phyloP scores from a whole-genome alignment of 2,888 invertebrate genomes.

The Polyploca ridens region DNA sequence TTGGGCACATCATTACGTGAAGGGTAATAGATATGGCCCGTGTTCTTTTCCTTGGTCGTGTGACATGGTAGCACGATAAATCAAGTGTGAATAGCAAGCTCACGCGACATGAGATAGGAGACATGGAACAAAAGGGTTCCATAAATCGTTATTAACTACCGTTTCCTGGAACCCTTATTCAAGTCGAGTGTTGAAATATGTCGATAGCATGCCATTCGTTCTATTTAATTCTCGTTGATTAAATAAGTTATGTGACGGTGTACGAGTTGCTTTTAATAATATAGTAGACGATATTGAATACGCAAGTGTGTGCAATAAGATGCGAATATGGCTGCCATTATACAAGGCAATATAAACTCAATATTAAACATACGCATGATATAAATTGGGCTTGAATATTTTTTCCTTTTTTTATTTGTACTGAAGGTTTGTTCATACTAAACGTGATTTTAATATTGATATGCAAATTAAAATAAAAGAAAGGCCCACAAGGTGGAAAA shows the following conservation, averaged over 20 bases:
- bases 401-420: too few species aligned
- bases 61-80: slow-evolving; percentile 69
- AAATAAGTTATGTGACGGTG: slow-evolving; percentile 31
- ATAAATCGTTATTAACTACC: slow-evolving; percentile 81
- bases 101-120: slow-evolving; percentile 73
- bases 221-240: slow-evolving; percentile 30
- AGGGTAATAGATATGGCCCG: slow-evolving; percentile 51
- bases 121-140: slow-evolving; percentile 77
- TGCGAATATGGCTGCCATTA: slow-evolving; percentile 8
- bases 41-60: slow-evolving; percentile 49
- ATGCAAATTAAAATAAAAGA: background rate
- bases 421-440: too few species aligned
- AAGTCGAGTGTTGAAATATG: slow-evolving; percentile 53
- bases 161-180: slow-evolving; percentile 64
- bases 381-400: background rate
- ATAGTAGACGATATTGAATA: slow-evolving; percentile 9
- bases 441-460: too few species aligned
- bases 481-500: background rate
- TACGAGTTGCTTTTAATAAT: slow-evolving; percentile 3
- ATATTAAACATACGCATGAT: background rate
- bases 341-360: background rate
- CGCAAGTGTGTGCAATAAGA: background rate
- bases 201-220: slow-evolving; percentile 45
- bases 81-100: slow-evolving; percentile 76
- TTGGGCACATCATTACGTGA: slow-evolving; percentile 26